These are phyloP conservation scores for Drosophila novamexicana DNA, from an alignment of 1,140 invertebrate genomes.

Conservation along the genomic window DNA sequence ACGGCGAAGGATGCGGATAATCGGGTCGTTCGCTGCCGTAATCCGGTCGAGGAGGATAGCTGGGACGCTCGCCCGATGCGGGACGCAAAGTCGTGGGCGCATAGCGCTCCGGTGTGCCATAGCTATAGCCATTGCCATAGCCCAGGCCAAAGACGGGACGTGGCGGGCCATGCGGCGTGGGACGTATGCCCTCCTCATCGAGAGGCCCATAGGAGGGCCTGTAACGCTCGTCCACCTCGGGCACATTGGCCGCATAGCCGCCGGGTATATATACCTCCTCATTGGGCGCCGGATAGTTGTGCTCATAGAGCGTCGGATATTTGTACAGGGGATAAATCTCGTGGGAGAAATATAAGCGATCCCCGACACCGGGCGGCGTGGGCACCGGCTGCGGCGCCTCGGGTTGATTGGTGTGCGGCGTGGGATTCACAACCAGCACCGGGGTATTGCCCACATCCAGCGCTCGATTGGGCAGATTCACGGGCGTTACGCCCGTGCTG, in stretches of 20 bases:
- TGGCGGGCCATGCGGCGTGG: slow-evolving; percentile 64
- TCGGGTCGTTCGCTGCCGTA: slow-evolving; percentile 35
- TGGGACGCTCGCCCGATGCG: slow-evolving; percentile 50
- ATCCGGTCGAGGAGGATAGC: slow-evolving; percentile 50
- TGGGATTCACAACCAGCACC: slow-evolving; percentile 72
- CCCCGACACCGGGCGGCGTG: slow-evolving; percentile 50
- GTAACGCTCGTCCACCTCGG: slow-evolving; percentile 74
- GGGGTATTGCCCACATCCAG: slow-evolving; percentile 70
- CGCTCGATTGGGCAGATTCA: slow-evolving; percentile 72
- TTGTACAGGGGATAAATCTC: slow-evolving; percentile 82
- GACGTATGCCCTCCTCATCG: slow-evolving; percentile 47
- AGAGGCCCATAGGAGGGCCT: slow-evolving; percentile 49
- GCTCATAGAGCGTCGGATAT: slow-evolving; percentile 80
- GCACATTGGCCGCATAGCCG: slow-evolving; percentile 79
- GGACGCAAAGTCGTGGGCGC: slow-evolving; percentile 63
- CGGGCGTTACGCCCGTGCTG: slow-evolving; percentile 62
- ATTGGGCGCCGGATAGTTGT: slow-evolving; percentile 81
- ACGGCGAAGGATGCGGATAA: slow-evolving; percentile 41
- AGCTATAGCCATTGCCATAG: slow-evolving; percentile 83
- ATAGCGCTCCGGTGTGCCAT: slow-evolving; percentile 74
- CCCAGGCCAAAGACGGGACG: slow-evolving; percentile 77
- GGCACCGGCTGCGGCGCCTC: slow-evolving; percentile 16
- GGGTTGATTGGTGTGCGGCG: slow-evolving; percentile 58
- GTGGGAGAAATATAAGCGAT: slow-evolving; percentile 81
- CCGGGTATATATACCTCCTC: slow-evolving; percentile 75